Conservation (phyloP, 2,888 invertebrate genomes). For the Drosophila koepferae region DNA sequence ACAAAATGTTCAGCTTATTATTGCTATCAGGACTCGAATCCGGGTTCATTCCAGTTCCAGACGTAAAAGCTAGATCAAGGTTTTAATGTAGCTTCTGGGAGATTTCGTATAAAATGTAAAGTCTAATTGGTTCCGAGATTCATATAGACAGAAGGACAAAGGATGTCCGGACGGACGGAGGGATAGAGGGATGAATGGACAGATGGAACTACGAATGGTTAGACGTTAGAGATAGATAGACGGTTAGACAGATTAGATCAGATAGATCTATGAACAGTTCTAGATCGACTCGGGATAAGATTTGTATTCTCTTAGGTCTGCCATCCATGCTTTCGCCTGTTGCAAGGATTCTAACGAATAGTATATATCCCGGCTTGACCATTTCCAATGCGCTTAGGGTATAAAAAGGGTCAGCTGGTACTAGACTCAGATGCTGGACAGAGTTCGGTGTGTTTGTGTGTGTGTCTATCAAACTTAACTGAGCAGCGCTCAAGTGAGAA, state of each 20-base stretch:
- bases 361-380: background rate
- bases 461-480: conserved; percentile 76
- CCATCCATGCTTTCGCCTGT: background rate
- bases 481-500: conserved; percentile 79
- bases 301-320: background rate
- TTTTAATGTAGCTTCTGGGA: too few species aligned
- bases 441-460: conserved; percentile 30
- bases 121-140: background rate
- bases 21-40: background rate
- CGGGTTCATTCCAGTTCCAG: too few species aligned
- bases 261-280: too few species aligned
- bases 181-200: too few species aligned
- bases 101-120: too few species aligned
- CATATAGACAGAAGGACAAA: background rate
- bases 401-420: conserved; percentile 15
- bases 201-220: too few species aligned
- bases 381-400: background rate
- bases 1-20: background rate
- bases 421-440: conserved; percentile 9
- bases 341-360: background rate
- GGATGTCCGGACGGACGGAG: background rate
- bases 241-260: too few species aligned
- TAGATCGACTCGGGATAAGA: background rate
- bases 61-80: background rate
- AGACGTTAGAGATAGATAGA: too few species aligned